Base-by-base conservation (phyloP, 2,888 invertebrate species). In the Lepidonotus clava region DNA sequence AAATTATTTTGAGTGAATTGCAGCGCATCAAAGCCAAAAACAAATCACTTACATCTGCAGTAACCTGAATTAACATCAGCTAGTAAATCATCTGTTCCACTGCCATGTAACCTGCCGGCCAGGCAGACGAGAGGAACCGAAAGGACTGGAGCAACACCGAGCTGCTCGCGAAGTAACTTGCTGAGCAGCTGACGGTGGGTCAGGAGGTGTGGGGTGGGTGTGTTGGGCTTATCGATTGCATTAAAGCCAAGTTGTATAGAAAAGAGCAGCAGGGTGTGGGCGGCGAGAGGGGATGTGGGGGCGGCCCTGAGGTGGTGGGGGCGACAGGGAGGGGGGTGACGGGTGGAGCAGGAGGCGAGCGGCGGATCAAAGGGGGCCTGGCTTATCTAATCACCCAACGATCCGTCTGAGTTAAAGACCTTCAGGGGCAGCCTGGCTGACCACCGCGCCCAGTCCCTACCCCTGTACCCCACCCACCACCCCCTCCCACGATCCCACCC, bases 391-490 rank as follows among this genome's bases (percentile, higher is more conserved):
- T 61, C 61, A 61, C 61, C 28, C 28, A 24, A 24, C 61, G 24
- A 61, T 61, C 61, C 61, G 61, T 61, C 61, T 24, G 28, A 61
- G 61, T 24, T 61, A 61, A 61, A 61, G 61, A 61, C 61, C 28
- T 61, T 28, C 11, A 1, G 2, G 61, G 61, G 1, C 61, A 32
- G 61, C 2, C 8, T 11, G 28, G 61, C 61, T 61, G 28, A 61
- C 61, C 28, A 24, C 61, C 46, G 46, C 46, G 8, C 46, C 46
- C 46, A 46, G 46, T 46, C 8, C 46, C 46, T 18, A 61, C 61
- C 61, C 61, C 61, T 28, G 61, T 24, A 61, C 61, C 28, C 28
- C 61, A 61, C n/a, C 61, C 28, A 32, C n/a, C n/a, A n/a, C n/a
- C n/a, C n/a, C n/a, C n/a, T n/a, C n/a, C n/a, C n/a, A n/a, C n/a